Evolutionary conservation across 2,113 vertebrate genomes (phyloP).

Genomic region (Psephotus haematonotus): DNA sequence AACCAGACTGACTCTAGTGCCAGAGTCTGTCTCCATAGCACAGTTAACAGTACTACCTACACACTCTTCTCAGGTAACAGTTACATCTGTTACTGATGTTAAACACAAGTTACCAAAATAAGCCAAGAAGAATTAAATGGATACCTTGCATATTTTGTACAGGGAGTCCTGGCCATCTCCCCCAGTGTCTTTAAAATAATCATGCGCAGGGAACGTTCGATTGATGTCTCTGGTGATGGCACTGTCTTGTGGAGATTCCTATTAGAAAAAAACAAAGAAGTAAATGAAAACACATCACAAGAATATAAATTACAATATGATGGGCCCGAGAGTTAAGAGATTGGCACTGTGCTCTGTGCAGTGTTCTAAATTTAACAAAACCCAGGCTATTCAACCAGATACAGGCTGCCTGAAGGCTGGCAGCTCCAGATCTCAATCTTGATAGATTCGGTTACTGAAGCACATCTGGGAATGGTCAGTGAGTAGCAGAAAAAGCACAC

Average conservation of each 20-base stretch:
- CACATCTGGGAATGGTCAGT: not conserved
- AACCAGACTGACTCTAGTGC: not conserved
- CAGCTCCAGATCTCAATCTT: not conserved
- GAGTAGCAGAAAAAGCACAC: not conserved
- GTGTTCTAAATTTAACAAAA: not conserved
- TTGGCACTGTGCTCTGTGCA: not conserved
- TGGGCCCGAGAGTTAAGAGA: not conserved
- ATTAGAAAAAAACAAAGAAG: not conserved
- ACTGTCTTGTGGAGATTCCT: slow-evolving; percentile 98
- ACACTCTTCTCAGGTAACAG: not conserved
- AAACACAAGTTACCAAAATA: not conserved
- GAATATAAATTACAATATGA: not conserved
- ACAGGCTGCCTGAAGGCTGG: not conserved
- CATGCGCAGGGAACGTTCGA: slow-evolving; percentile 97
- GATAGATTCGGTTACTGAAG: not conserved
- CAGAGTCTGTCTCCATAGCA: not conserved
- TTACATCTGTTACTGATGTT: not conserved
- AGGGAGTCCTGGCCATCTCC: slow-evolving; percentile 98
- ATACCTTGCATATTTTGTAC: slow-evolving; percentile 99
- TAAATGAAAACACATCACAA: not conserved
- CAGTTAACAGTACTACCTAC: not conserved
- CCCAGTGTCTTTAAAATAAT: slow-evolving; percentile 99
- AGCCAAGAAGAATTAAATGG: not conserved
- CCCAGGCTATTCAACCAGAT: not conserved
- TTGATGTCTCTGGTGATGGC: slow-evolving; percentile 99